Evolutionary conservation across 2,113 vertebrate species (phyloP), one percentile per base, ranked within the genome.

Genomic region (Chaetura pelagica): DNA sequence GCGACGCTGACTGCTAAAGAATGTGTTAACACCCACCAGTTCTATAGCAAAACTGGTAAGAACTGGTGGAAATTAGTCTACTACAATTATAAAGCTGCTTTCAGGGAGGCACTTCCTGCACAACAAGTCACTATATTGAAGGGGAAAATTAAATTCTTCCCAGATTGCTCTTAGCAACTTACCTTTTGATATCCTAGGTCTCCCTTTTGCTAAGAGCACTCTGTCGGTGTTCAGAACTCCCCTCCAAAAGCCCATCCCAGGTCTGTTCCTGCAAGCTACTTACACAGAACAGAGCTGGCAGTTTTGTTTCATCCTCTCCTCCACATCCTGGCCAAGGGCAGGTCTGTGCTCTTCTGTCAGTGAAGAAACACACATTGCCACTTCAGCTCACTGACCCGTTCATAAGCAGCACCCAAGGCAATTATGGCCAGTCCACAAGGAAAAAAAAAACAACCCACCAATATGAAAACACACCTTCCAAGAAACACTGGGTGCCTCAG

Each of bases 51-150:
- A 35, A 75, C n/a, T 40, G 63, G 11, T 38, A 63, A 10, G 23
- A 54, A 42, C 40, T 26, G 46, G 4, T 16, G 26, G 35, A 15
- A 67, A 32, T 42, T 42, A 42, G 40, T 42, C 49, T 3, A 1
- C 27, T 57, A 3, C 10, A 4, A 35, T 11, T 12, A 5, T 1
- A 48, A 21, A 35, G 68, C 30, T 54, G 49, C 81, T 59, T 5
- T 10, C 67, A 27, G 8, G 0, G 0, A 49, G 48, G 54, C 49
- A 21, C 52, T 18, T 2, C 0, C 55, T 46, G 61, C 71, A 29
- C 0, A 0, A 4, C 27, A 23, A 14, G 13, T n/a, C 34, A 2
- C 38, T 0, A 1, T 26, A 12, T 0, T 18, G 13, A 38, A 22
- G 26, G 35, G 9, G 29, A 7, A 46, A 38, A 38, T 3, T 0